A percentile compares a stretch with the other conserved stretches of the same genome.
These are phyloP conservation scores for Muschampia plurimacula DNA, from an alignment of 2,888 invertebrate genomes.

Conservation along the genomic window DNA sequence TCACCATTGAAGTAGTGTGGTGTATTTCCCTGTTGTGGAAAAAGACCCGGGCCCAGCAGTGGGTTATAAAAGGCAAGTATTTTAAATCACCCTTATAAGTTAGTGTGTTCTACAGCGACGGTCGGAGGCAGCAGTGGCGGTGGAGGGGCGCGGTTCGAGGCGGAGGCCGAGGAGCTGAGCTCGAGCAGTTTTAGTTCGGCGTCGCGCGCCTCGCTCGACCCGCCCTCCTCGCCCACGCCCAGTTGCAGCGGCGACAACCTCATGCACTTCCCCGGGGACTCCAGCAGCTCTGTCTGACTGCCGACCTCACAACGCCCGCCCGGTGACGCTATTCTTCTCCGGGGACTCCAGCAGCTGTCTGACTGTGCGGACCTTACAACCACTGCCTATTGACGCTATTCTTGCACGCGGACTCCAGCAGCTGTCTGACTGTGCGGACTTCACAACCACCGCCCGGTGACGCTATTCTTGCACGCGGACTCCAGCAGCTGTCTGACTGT, in stretches of 20 bases:
- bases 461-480: no score
- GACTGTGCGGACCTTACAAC: not conserved
- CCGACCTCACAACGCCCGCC: not conserved
- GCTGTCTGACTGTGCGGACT: no score
- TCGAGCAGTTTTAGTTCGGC: constrained; percentile 94
- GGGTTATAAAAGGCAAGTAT: no score
- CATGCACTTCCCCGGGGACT: constrained; percentile 92
- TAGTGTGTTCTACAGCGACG: not conserved
- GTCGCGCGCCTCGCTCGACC: constrained; percentile 91
- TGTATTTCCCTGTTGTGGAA: no score
- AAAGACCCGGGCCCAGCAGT: no score
- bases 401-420: no score
- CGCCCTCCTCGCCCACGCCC: constrained; percentile 90
- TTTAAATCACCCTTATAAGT: no score
- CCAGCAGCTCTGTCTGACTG: constrained; percentile 85
- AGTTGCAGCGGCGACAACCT: constrained; percentile 91
- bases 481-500: no score
- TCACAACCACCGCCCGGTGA: no score
- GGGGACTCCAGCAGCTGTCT: constrained; percentile 88
- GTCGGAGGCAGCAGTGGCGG: constrained; percentile 60
- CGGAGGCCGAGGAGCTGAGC: constrained; percentile 91
- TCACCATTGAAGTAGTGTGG: no score
- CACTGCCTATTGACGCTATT: no score
- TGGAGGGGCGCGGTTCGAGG: constrained; percentile 86
- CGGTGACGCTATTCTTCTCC: constrained; percentile 82